Percentiles rank a stretch among this genome's conserved stretches.
These are phyloP conservation scores for Neotoxoptera formosana DNA, from an alignment of 1,140 invertebrate genomes.

Conservation along the genomic window DNA sequence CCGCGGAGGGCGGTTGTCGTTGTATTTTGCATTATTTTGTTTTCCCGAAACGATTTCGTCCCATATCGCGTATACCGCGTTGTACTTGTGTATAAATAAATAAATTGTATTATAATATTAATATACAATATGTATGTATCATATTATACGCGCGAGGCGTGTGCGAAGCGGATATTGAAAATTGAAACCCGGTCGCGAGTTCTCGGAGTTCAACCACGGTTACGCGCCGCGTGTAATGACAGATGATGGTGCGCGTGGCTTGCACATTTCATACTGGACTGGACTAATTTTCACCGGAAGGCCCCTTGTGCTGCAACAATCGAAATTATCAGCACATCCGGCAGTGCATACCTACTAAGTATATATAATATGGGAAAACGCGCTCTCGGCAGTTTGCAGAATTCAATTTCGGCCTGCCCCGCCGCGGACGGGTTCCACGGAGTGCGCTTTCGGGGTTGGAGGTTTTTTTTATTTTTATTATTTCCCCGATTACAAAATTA, in stretches of 20 bases:
- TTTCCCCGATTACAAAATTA: background rate
- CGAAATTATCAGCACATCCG: background rate
- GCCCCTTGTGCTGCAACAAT: background rate
- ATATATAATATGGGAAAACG: background rate
- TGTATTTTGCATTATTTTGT: too few relatives aligned
- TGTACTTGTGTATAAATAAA: too few relatives aligned
- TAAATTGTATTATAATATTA: too few relatives aligned
- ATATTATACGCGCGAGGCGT: background rate
- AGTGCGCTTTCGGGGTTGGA: background rate
- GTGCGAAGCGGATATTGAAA: background rate
- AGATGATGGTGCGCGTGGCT: constrained; percentile 6
- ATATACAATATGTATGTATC: background rate
- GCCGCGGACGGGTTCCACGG: background rate
- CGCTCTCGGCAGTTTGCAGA: background rate
- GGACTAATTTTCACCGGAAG: constrained; percentile 19
- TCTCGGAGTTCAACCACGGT: background rate
- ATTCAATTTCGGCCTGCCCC: background rate
- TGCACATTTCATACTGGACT: background rate
- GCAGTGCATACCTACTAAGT: background rate
- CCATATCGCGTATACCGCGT: too few relatives aligned
- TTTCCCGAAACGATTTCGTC: background rate
- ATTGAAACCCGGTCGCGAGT: background rate
- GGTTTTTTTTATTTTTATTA: background rate
- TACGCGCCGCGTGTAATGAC: background rate
- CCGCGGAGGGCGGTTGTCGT: too few relatives aligned